Evolutionary conservation across 2,113 vertebrate genomes (phyloP).

Genomic region (Pelobates fuscus): DNA sequence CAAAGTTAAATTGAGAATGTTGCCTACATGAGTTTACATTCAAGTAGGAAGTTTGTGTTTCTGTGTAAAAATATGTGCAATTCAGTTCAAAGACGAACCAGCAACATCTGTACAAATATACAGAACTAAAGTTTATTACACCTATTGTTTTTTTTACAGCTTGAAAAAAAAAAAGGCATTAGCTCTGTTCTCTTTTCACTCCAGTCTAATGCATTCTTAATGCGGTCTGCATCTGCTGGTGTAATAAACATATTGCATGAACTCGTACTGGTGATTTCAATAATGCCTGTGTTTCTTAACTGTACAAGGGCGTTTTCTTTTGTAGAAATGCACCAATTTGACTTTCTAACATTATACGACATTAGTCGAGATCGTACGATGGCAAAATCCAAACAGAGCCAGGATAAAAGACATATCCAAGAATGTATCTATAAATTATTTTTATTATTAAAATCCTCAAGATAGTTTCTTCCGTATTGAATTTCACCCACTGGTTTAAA

Average conservation of each 20-base stretch:
- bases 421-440: background rate
- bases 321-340: background rate
- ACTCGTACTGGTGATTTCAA: slow-evolving; percentile 14
- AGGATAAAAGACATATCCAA: background rate
- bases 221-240: slow-evolving; percentile 42
- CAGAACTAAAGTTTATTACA: background rate
- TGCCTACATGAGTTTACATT: no score
- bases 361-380: background rate
- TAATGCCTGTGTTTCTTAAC: slow-evolving; percentile 12
- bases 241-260: slow-evolving; percentile 41
- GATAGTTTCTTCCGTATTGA: no score
- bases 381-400: no score
- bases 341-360: background rate
- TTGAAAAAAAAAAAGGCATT: slow-evolving; percentile 15
- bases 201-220: slow-evolving; percentile 39
- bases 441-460: background rate
- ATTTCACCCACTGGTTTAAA: no score
- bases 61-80: background rate
- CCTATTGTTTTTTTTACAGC: slow-evolving; percentile 27
- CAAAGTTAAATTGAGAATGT: no score
- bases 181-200: slow-evolving; percentile 16
- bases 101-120: background rate
- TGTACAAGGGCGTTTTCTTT: background rate
- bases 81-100: background rate
- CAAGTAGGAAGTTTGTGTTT: no score